Base-by-base conservation (phyloP, 64 coral and sea anemone species). In the Montipora sp. region DNA sequence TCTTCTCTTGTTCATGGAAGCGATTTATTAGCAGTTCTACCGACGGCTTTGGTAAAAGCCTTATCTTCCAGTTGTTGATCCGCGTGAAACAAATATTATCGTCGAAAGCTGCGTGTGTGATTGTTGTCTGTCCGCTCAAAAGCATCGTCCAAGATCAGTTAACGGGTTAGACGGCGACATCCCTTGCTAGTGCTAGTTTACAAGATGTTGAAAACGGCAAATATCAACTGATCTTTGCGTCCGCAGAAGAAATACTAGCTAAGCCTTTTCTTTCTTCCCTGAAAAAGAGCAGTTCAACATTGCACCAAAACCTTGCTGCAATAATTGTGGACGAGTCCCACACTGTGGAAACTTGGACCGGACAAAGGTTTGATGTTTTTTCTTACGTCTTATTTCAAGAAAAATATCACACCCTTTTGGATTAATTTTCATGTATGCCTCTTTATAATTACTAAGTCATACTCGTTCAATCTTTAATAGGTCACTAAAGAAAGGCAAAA, bases 311-410 rank as follows among this genome's bases (percentile, higher is more conserved):
- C 77, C 80, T 91, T 46, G 89, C 78, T 66, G 78, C 77, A 18
- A 79, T 91, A 67, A 47, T 92, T 36, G 80, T 92, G 27, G 90
- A 92, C 15, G 90, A 92, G 51, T 46, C 72, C n/a, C 90, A 92
- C 73, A 92, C 81, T 60, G 71, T 85, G 15, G 90, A 92, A 60
- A 92, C 90, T 51, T 92, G 90, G 90, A 61, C 90, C 61, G 81
- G 81, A 77, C 83, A 78, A 59, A 91, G 89, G 80, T 92, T 77
- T 63, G 13, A 63, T 63, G 18, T 14, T 63, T 44, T 18, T 19
- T 27, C 45, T 19, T 44, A 44, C 20, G 51, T 27, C 0, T 18
- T 79, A 49, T 7, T 18, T 19, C 9, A 63, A 16, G 59, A 63
- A 63, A 63, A 63, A 63, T 63, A 63, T 63, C 59, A 63, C 59